These are phyloP conservation scores for Dichetophora obliterata DNA, from an alignment of 2,888 invertebrate genomes.

Conservation along the genomic window DNA sequence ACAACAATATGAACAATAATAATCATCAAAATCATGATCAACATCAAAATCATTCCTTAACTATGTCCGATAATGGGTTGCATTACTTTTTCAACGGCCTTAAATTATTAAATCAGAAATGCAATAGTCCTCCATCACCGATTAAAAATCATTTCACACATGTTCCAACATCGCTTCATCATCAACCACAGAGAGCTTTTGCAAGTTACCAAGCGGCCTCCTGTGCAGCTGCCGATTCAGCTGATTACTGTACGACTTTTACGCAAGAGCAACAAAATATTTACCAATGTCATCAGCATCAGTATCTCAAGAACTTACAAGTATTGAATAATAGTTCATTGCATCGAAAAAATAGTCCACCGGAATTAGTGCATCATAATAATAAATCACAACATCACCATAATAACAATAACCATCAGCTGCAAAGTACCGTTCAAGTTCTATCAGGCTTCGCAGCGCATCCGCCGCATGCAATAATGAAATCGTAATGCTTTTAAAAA, in stretches of 20 bases:
- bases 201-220: constrained; percentile 45
- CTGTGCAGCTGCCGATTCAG: constrained; percentile 44
- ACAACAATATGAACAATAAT: constrained; percentile 37
- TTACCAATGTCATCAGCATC: neutral
- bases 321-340: constrained; percentile 23
- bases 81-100: constrained; percentile 34
- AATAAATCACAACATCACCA: constrained; percentile 13
- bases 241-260: constrained; percentile 46
- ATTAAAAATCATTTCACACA: constrained; percentile 41
- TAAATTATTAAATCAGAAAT: constrained; percentile 34
- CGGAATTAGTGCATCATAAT: constrained; percentile 28
- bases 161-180: constrained; percentile 43
- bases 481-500: constrained; percentile 31
- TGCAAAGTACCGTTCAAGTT: neutral
- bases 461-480: constrained; percentile 4
- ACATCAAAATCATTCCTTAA: neutral
- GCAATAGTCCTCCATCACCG: neutral
- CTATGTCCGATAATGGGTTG: constrained; percentile 37
- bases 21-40: neutral
- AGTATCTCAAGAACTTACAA: constrained; percentile 10
- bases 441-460: neutral
- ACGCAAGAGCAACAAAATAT: constrained; percentile 38
- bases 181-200: constrained; percentile 39
- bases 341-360: constrained; percentile 27
- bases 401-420: constrained; percentile 21